Evolutionary conservation across 2,113 vertebrate species (phyloP), one percentile per base, ranked within the genome.

Genomic region (Triplophysa rosa): DNA sequence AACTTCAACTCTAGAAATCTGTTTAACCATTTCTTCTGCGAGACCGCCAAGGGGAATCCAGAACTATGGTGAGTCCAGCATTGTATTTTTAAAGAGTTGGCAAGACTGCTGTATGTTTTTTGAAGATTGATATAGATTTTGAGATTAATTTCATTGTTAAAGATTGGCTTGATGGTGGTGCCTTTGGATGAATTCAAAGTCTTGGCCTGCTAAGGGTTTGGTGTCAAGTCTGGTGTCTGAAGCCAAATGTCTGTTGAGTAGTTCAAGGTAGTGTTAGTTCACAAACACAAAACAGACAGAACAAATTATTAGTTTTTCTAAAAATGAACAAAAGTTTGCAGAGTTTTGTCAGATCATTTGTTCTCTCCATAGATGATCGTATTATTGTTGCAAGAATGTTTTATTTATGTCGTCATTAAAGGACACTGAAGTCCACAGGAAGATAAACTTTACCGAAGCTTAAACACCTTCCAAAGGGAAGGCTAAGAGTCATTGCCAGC

Each of bases 1-100:
- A 92, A 93, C 89, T 93, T 92, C 84, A 92, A 93, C 88, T 90
- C 88, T 87, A 90, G 90, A 82, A 90, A 93, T 52, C 92, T 93
- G 81, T 93, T 93, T 82, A 92, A 91, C 87, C 88, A 92, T 70
- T 93, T 92, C 84, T 93, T 92, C 87, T 93, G 91, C 75, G 90
- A 93, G 81, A 92, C 92, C 16, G 91, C 91, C 81, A 91, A 93
- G 77, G 93, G 91, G 59, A 93, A 93, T 87, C 92, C 90, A 0
- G 90, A 86, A 42, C 84, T 93, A 83, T 93, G 93, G 92, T 93
- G 89, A 75, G 65, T 40, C 45, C 58, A 70, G 66, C 8, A 29
- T 40, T 40, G 49, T 26, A 66, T 61, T 79, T 70, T 8, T 1
- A 58, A 70, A 67, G 19, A 14, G 79, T 47, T 83, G 71, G 62